These are phyloP conservation scores for Clepsis dumicolana DNA, from an alignment of 2,888 invertebrate species.

Conservation along the genomic window DNA sequence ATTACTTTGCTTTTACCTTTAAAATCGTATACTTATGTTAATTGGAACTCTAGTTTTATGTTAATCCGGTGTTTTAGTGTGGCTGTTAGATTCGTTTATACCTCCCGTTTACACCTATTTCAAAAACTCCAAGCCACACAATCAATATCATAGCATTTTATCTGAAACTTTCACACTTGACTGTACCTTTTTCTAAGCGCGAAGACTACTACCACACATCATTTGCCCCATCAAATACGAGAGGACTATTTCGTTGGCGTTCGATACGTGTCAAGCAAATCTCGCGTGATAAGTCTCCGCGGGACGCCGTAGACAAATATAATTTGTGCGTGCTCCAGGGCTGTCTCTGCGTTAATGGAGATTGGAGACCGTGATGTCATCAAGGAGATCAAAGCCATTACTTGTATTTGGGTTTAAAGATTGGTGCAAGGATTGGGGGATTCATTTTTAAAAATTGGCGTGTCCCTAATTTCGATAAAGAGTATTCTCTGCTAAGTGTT, in stretches of 20 bases:
- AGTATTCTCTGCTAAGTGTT: too few species aligned
- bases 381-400: background rate
- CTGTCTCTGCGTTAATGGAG: slow-evolving; percentile 19
- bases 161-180: too few species aligned
- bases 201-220: background rate
- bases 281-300: slow-evolving; percentile 34
- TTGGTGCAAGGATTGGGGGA: background rate
- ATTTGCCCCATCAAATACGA: background rate
- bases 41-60: background rate
- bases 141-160: too few species aligned
- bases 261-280: slow-evolving; percentile 34
- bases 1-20: too few species aligned
- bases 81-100: background rate
- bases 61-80: background rate
- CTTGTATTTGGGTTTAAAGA: background rate
- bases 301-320: slow-evolving; percentile 46
- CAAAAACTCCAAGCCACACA: too few species aligned
- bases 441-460: too few species aligned
- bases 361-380: background rate
- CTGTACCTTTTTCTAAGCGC: too few species aligned
- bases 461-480: too few species aligned
- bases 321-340: slow-evolving; percentile 50
- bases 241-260: slow-evolving; percentile 24
- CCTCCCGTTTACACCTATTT: background rate
- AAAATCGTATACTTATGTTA: background rate